Conservation (phyloP, 1,140 invertebrate species). For the Nilaparvata lugens region DNA sequence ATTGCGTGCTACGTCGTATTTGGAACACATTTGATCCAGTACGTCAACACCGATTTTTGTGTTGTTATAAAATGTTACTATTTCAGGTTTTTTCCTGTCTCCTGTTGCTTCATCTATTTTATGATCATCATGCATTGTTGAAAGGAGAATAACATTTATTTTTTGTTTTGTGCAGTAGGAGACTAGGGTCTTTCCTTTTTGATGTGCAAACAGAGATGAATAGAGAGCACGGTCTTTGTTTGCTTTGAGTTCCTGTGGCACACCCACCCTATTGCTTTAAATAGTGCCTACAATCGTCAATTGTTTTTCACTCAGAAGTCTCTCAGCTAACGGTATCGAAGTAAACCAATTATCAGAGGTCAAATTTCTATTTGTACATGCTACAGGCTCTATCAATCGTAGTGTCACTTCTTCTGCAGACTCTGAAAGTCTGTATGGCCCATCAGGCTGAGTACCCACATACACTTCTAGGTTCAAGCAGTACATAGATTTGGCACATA, state of each 20-base stretch:
- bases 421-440: slow-evolving; percentile 27
- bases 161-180: slow-evolving; percentile 23
- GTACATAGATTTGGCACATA: slow-evolving; percentile 9
- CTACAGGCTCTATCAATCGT: slow-evolving; percentile 31
- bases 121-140: slow-evolving; percentile 17
- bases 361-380: slow-evolving; percentile 29
- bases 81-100: slow-evolving; percentile 27
- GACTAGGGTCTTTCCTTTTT: slow-evolving; percentile 18
- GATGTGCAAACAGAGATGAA: slow-evolving; percentile 16
- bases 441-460: slow-evolving; percentile 29
- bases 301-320: slow-evolving; percentile 21
- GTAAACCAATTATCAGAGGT: slow-evolving; percentile 33
- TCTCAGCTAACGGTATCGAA: slow-evolving; percentile 19
- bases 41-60: slow-evolving; percentile 35
- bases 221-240: slow-evolving; percentile 9
- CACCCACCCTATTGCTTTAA: slow-evolving; percentile 25
- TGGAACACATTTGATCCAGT: slow-evolving; percentile 22
- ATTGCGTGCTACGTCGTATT: slow-evolving; percentile 19
- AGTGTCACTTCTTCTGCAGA: slow-evolving; percentile 29
- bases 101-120: slow-evolving; percentile 17
- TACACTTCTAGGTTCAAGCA: slow-evolving; percentile 12
- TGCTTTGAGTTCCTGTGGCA: slow-evolving; percentile 16
- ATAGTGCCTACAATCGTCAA: slow-evolving; percentile 28
- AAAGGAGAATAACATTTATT: slow-evolving; percentile 18
- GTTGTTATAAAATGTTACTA: slow-evolving; percentile 30